Evolutionary conservation across 2,888 invertebrate genomes (phyloP).

Genomic region (Leptopilina drosophilae): DNA sequence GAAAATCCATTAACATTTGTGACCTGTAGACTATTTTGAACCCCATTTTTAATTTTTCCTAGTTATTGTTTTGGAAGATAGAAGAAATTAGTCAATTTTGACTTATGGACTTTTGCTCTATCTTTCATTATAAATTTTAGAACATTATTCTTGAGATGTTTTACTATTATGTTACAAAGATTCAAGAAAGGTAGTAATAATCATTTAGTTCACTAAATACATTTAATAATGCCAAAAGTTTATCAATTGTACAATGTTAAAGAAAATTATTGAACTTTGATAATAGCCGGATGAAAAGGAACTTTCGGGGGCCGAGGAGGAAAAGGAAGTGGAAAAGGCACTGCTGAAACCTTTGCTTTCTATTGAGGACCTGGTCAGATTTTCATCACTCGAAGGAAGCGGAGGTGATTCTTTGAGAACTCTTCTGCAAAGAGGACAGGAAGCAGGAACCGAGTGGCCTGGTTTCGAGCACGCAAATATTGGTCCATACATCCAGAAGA

Average conservation of each 20-base stretch:
- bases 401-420: slow-evolving; percentile 79
- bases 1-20: too few relatives aligned
- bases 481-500: slow-evolving; percentile 79
- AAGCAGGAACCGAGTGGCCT: slow-evolving; percentile 77
- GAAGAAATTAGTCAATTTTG: too few relatives aligned
- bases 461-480: slow-evolving; percentile 78
- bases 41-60: too few relatives aligned
- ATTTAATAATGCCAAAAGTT: too few relatives aligned
- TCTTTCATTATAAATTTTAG: too few relatives aligned
- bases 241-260: slow-evolving; percentile 56
- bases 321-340: slow-evolving; percentile 81
- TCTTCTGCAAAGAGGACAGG: slow-evolving; percentile 77
- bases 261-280: slow-evolving; percentile 56
- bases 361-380: slow-evolving; percentile 81
- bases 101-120: too few relatives aligned
- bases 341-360: slow-evolving; percentile 80
- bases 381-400: slow-evolving; percentile 78
- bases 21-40: too few relatives aligned
- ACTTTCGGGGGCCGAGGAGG: slow-evolving; percentile 80
- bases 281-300: slow-evolving; percentile 80
- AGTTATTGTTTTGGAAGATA: too few relatives aligned
- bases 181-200: too few relatives aligned
- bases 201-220: too few relatives aligned
- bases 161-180: too few relatives aligned
- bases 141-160: too few relatives aligned